Evolutionary conservation across 2,888 invertebrate species (phyloP), one percentile per base, ranked within the genome.

Genomic region (Geotrupes spiniger): DNA sequence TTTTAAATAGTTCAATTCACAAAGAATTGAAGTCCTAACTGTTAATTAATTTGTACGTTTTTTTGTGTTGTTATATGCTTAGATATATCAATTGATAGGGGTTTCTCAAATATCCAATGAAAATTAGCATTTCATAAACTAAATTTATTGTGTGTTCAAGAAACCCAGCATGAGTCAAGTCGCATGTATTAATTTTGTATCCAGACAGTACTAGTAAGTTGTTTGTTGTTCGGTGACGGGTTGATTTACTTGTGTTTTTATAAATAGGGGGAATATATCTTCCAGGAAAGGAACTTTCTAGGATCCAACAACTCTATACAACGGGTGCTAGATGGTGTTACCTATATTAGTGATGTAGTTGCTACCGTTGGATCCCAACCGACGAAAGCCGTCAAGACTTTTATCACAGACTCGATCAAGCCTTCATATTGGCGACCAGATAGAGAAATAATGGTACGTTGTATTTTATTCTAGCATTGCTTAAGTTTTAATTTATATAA

Each of bases 351-450:
- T 1, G 80, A 79, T 54, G 78, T 78, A 25, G 77, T 84, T 11
- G 74, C 76, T 15, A 84, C 76, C 59, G 82, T 85, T 12, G 80
- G 85, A 9, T 78, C 85, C 2, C 84, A 83, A 57, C 88, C 88
- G n/a, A 82, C 85, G 2, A 84, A 82, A 65, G 77, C 78, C 2
- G 62, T 89, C 1, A 77, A 80, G 16, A 79, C 83, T 48, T 87
- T 87, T 84, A 78, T 88, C n/a, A 82, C 88, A 1, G 89, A 89
- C 69, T 82, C 84, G 66, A 81, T 87, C 17, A 87, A 87, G 9
- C 91, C 91, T 0, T 78, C 80, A 27, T 90, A 90, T 70, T 91
- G 90, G 91, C 79, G 81, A 46, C 85, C 87, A 5, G 89, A 90
- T 68, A 74, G 82, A 56, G 82, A 87, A 66, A 88, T 89, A 52